Evolutionary conservation across 2,797 vertebrate genomes (phyloP), one percentile per base, ranked within the genome.

Genomic region (Acropternis orthonyx): DNA sequence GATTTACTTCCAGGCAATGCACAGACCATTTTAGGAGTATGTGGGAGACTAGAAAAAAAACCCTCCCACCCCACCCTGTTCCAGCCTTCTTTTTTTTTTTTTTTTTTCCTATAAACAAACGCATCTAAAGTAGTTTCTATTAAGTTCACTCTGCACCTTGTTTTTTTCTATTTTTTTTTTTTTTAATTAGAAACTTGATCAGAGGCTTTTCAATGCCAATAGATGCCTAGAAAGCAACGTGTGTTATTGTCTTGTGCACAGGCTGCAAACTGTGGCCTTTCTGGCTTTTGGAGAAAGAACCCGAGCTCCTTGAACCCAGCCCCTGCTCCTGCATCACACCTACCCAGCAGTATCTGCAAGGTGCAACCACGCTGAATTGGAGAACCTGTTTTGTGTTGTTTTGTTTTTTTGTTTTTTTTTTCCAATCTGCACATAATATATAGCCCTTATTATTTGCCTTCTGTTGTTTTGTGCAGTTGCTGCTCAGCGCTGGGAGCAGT

Each of bases 1-100:
- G 97, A 98, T 98, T 98, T 98, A 97, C 97, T 97, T 95, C 96
- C 96, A 94, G 96, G 96, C 96, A 95, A 92, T 90, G 94, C 96
- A 89, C 93, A 91, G 94, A 94, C 91, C 89, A 80, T 96, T 95
- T 98, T 95, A 98, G 94, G 93, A 93, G 96, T 91, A 94, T 37
- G 76, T 94, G 96, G 88, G 85, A 87, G 93, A 89, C 61, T 12
- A 28, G 79, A 15, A 16, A 46, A 90, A 95, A 94, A 82, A 71
- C 51, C 79, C 62, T 73, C 32, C 69, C 23, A 21, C 24, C 52
- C 52, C 49, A 20, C 22, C 16, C 62, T 0, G 0, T 54, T 74
- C 36, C 41, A 76, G 24, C 41, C 8, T 72, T 77, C 36, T 27
- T 48, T 92, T 89, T 82, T 89, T 81, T 83, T 75, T 67, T 37